Base-by-base conservation (phyloP, 2,113 vertebrate genomes). In the Misgurnus anguillicaudatus region DNA sequence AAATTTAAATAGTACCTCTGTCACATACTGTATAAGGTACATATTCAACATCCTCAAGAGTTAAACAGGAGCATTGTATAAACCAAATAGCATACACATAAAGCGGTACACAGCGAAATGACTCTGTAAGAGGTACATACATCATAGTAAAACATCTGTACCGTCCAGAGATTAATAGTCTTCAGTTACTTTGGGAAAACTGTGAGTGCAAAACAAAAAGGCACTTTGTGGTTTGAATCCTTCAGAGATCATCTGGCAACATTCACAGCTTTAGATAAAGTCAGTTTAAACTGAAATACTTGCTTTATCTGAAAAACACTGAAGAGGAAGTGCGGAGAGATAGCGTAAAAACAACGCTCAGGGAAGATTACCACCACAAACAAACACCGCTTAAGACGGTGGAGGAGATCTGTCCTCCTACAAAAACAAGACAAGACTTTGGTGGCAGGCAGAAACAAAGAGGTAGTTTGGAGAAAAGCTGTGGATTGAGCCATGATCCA, bases 221-320 rank as follows among this genome's bases (percentile, higher is more conserved):
- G 51, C 77, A 85, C 80, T 77, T 57, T 61, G 74, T 80, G 80
- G 72, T 77, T 63, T 82, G 48, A 45, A 67, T 79, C 62, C 16
- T 80, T 24, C 45, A 66, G 72, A 71, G 61, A n/a, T 64, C 36
- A 64, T 55, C 76, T 76, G 66, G 67, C 47, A 73, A 78, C 80
- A 65, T 85, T 85, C 83, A 85, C 83, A 85, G 83, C 74, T 82
- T 83, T 68, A 68, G 39, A 69, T 76, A 72, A 75, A 17, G 58
- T 47, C 72, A 6, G 47, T 65, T 17, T 10, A 14, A 67, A 65
- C 61, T 31, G 14, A 42, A 75, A 70, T 41, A 60, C n/a, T 67
- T n/a, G 36, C 60, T 71, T 65, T 53, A 62, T 31, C 24, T 31
- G 24, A 31, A 51, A 51, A 62, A 66, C 64, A 21, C 48, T 42